Conservation (phyloP, 2,888 invertebrate species). For the Erebia palarica region DNA sequence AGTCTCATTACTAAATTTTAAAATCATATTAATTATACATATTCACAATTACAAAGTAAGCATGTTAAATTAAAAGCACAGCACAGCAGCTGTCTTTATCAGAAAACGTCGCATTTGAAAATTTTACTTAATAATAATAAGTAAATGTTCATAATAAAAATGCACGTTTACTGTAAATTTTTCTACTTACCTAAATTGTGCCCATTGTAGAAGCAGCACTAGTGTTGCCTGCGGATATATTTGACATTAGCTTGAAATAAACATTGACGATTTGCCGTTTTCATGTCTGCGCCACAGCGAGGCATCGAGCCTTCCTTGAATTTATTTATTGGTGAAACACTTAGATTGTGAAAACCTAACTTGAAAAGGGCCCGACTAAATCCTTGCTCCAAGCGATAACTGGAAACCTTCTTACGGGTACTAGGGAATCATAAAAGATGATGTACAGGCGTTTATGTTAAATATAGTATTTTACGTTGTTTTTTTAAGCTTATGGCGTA, state of each 20-base stretch:
- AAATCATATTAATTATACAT: too few species aligned
- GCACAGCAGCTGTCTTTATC: too few species aligned
- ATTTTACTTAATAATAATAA: too few species aligned
- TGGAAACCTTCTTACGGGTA: slow-evolving; percentile 35
- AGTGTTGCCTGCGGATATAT: slow-evolving; percentile 64
- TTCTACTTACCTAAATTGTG: slow-evolving; percentile 12
- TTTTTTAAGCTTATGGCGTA: not conserved
- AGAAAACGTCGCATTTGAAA: too few species aligned
- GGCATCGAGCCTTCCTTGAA: slow-evolving; percentile 51
- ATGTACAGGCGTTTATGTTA: slow-evolving; percentile 34
- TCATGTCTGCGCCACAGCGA: slow-evolving; percentile 54
- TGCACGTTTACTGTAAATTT: too few species aligned
- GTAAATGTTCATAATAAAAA: too few species aligned
- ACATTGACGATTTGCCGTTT: slow-evolving; percentile 70
- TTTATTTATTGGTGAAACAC: slow-evolving; percentile 51
- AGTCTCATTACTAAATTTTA: too few species aligned
- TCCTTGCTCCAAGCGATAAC: slow-evolving; percentile 42
- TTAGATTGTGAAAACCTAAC: slow-evolving; percentile 46
- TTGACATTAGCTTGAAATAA: slow-evolving; percentile 74
- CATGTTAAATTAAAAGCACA: too few species aligned
- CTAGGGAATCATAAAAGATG: slow-evolving; percentile 31
- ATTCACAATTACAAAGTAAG: too few species aligned
- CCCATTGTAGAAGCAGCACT: slow-evolving; percentile 51
- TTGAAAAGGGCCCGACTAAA: slow-evolving; percentile 41
- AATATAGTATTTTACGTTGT: slow-evolving; percentile 25